Conservation (phyloP, 2,113 vertebrate species). For the Diadophis punctatus region DNA sequence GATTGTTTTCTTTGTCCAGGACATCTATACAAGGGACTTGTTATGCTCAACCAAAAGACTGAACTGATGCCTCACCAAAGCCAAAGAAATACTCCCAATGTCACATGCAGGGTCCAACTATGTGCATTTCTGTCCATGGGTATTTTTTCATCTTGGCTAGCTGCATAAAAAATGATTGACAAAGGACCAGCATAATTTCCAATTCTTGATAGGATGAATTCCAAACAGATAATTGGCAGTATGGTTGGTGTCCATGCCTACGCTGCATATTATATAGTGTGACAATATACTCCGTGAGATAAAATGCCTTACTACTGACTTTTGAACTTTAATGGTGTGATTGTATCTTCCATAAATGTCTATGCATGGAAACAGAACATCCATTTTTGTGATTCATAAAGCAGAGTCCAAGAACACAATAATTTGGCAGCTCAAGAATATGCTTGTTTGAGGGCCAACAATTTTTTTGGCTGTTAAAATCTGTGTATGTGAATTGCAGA, state of each 20-base stretch:
- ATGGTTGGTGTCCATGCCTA: neutral
- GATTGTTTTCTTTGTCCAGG: neutral
- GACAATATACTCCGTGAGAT: neutral
- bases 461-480: neutral
- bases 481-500: neutral
- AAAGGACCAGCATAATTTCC: neutral
- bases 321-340: neutral
- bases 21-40: neutral
- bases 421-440: neutral
- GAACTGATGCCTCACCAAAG: neutral
- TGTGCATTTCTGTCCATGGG: neutral
- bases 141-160: neutral
- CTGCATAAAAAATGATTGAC: neutral
- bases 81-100: neutral
- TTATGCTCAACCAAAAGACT: neutral
- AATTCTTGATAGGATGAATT: neutral
- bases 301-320: neutral
- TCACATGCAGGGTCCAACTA: too few species aligned
- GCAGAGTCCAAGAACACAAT: neutral
- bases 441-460: neutral
- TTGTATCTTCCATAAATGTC: neutral
- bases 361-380: neutral
- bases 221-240: neutral
- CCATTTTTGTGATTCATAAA: neutral
- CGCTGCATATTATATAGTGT: too few species aligned